phyloP scores from a whole-genome alignment of 2,888 invertebrate genomes.

The Laspeyria flexula region DNA sequence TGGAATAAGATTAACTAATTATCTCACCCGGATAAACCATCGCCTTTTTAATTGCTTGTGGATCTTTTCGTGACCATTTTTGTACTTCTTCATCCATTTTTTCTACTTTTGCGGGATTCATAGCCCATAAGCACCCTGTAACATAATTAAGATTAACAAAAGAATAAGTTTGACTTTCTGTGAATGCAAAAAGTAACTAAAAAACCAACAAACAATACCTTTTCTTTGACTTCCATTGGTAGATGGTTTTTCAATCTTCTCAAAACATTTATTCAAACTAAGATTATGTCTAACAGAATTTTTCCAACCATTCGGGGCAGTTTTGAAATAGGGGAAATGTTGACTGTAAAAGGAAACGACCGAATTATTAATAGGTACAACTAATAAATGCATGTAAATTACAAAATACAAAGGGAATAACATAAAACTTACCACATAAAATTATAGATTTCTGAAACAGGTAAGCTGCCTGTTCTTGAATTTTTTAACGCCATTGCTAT shows the following conservation, averaged over 20 bases:
- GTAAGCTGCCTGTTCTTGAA: slow-evolving; percentile 96
- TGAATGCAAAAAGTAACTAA: not conserved
- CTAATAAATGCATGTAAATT: too few species aligned
- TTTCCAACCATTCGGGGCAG: slow-evolving; percentile 99
- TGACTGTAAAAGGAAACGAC: slow-evolving; percentile 87
- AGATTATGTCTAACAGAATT: slow-evolving; percentile 99
- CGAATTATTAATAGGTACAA: not conserved
- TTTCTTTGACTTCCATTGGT: slow-evolving; percentile 94
- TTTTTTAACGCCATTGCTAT: slow-evolving; percentile 99
- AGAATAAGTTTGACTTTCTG: too few species aligned
- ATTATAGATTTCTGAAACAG: slow-evolving; percentile 99
- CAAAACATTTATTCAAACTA: slow-evolving; percentile 99
- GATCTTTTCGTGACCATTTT: slow-evolving; percentile 98
- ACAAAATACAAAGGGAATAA: too few species aligned
- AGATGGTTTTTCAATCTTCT: slow-evolving; percentile 98
- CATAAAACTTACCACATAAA: slow-evolving; percentile 95
- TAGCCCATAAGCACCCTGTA: slow-evolving; percentile 96
- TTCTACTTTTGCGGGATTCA: slow-evolving; percentile 96
- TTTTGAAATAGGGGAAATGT: slow-evolving; percentile 99
- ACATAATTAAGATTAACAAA: not conserved
- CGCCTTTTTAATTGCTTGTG: slow-evolving; percentile 95
- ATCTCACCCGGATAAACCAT: slow-evolving; percentile 95
- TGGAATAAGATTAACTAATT: not conserved
- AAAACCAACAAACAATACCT: slow-evolving; percentile 64
- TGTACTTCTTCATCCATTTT: slow-evolving; percentile 99